Evolutionary conservation across 2,113 vertebrate genomes (phyloP), one percentile per base, ranked within the genome.

Genomic region (Campylomormyrus numenius): DNA sequence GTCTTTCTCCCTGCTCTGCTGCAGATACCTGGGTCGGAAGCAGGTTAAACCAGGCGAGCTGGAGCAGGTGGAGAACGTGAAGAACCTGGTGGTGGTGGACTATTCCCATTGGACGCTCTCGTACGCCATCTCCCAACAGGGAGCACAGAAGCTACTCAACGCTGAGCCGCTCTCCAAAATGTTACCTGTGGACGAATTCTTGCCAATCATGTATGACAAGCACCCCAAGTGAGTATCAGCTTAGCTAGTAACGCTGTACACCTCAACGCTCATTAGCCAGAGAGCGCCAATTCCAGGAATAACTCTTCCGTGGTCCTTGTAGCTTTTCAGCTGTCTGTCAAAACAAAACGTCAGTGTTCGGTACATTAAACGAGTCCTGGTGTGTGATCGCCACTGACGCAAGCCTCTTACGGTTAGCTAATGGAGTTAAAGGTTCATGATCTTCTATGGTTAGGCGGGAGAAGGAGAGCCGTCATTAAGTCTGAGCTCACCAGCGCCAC

Each of bases 21-120:
- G 0, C 93, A 99, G 98, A 94, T 99, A 99, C 94, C 94, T 99
- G 0, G 98, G 98, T 88, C 96, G 98, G 92, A 99, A 99, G 93
- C 97, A 98, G 93, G 98, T 99, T 93, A 98, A 97, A 0, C 95
- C 95, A 0, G 96, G 94, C 15, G 94, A 97, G 0, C 98, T 99
- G 91, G 93, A 87, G 1, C 89, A 93, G 0, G 97, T 99, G 95
- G 95, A 97, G 89, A 95, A 96, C 0, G 92, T 99, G 83, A 93
- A 62, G 0, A 96, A 97, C 92, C 94, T 99, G 88, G 98, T 99
- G 91, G 93, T 96, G 85, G 97, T 97, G 0, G 96, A 94, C 45
- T 99, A 99, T 91, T 99, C 98, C 0, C 98, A 98, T 91, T 99
- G 98, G 98, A 99, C 98, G 0, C 94, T 99, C 92, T 98, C 98